Conservation (phyloP, 2,797 vertebrate genomes). For the Chromobotia macracanthus region DNA sequence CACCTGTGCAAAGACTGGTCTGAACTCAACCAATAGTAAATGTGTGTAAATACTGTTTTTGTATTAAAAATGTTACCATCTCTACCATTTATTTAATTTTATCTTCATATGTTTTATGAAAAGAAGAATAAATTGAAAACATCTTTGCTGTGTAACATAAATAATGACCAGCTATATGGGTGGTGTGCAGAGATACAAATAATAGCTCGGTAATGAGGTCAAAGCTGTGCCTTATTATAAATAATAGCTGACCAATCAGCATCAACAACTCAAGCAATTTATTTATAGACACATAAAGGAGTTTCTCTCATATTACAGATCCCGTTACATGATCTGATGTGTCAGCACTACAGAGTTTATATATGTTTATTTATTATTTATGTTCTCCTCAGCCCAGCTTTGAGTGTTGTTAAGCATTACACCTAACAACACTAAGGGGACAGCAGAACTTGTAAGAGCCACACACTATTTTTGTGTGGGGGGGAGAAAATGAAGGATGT, state of each 20-base stretch:
- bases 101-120: too few relatives aligned
- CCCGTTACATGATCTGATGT: conserved; percentile 10
- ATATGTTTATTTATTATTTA: too few relatives aligned
- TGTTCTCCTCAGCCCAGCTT: not conserved
- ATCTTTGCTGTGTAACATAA: too few relatives aligned
- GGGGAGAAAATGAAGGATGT: conserved; percentile 18
- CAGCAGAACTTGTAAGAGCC: conserved; percentile 17
- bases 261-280: not conserved
- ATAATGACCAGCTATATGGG: not conserved
- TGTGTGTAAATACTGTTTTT: too few relatives aligned
- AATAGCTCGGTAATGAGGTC: not conserved
- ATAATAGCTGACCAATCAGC: not conserved
- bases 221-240: not conserved
- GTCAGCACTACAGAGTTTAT: conserved; percentile 17
- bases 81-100: too few relatives aligned
- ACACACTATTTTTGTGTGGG: conserved; percentile 23
- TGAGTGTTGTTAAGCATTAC: conserved; percentile 41
- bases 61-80: too few relatives aligned
- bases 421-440: conserved; percentile 36
- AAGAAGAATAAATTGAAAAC: too few relatives aligned
- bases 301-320: conserved; percentile 10
- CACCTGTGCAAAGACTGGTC: conserved; percentile 3
- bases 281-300: not conserved
- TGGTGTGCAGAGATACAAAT: not conserved
- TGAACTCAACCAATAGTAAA: not conserved